Evolutionary conservation across 1,140 invertebrate genomes (phyloP).

Genomic region (Callitettix versicolor): DNA sequence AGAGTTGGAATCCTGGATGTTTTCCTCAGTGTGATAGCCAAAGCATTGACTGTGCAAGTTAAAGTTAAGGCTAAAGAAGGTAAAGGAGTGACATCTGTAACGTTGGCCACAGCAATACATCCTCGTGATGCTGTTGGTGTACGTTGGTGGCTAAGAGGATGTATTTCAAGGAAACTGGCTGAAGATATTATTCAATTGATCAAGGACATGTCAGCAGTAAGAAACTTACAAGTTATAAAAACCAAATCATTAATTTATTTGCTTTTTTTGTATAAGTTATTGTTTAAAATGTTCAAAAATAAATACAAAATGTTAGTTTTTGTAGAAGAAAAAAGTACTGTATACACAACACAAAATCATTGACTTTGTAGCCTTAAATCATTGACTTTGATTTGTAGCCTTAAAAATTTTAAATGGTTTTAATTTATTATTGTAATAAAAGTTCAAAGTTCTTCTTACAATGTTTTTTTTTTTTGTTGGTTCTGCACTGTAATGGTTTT

Average conservation of each 20-base stretch:
- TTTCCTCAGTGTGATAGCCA: constrained; percentile 76
- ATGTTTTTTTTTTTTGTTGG: too few relatives aligned
- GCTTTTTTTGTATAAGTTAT: too few relatives aligned
- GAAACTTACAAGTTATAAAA: constrained; percentile 24
- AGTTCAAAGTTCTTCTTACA: too few relatives aligned
- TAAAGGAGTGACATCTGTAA: constrained; percentile 50
- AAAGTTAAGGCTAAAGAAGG: constrained; percentile 59
- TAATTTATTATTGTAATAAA: too few relatives aligned
- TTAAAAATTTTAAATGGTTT: too few relatives aligned
- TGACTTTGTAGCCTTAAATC: too few relatives aligned
- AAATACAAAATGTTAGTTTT: too few relatives aligned
- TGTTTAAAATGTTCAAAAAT: too few relatives aligned
- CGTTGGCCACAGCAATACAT: constrained; percentile 46
- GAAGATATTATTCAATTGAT: constrained; percentile 80
- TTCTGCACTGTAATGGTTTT: too few relatives aligned
- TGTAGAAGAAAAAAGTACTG: too few relatives aligned
- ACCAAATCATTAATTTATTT: background rate
- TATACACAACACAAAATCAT: too few relatives aligned
- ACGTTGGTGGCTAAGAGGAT: constrained; percentile 81
- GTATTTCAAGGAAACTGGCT: constrained; percentile 70
- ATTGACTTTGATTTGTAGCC: too few relatives aligned
- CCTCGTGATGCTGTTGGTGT: constrained; percentile 42
- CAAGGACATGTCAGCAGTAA: constrained; percentile 83
- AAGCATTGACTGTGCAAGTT: constrained; percentile 75
- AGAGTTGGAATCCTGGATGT: constrained; percentile 67